phyloP scores from a whole-genome alignment of 2,888 invertebrate species.

The Melangyna quadrimaculata region DNA sequence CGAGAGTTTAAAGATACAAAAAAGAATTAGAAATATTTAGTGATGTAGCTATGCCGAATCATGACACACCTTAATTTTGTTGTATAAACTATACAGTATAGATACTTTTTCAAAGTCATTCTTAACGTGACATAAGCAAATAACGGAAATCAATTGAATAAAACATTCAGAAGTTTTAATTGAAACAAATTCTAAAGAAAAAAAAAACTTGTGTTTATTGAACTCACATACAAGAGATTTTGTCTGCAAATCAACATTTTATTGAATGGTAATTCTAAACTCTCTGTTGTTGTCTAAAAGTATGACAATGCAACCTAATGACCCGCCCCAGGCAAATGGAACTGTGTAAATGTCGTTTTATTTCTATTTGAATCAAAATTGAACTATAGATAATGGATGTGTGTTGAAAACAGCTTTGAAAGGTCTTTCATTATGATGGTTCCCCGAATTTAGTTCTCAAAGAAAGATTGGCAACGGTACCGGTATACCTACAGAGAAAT shows the following conservation, averaged over 20 bases:
- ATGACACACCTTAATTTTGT: conserved; percentile 35
- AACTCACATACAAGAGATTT: not conserved
- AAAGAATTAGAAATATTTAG: conserved; percentile 35
- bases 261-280: not conserved
- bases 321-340: not conserved
- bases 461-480: too few species aligned
- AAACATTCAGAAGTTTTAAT: not conserved
- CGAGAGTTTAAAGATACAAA: not conserved
- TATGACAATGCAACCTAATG: not conserved
- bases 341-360: not conserved
- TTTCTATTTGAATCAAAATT: not conserved
- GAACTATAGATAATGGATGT: too few species aligned
- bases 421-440: too few species aligned
- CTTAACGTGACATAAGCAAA: conserved; percentile 16
- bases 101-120: not conserved
- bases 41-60: conserved; percentile 38
- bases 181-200: not conserved
- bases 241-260: not conserved
- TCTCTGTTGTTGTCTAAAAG: not conserved
- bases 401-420: too few species aligned
- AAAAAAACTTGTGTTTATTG: not conserved
- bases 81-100: too few species aligned
- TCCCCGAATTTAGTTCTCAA: too few species aligned
- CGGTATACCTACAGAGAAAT: too few species aligned
- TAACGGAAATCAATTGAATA: conserved; percentile 26